Evolutionary conservation across 1,140 invertebrate species (phyloP).

Genomic region (Brachionus plicatilis): DNA sequence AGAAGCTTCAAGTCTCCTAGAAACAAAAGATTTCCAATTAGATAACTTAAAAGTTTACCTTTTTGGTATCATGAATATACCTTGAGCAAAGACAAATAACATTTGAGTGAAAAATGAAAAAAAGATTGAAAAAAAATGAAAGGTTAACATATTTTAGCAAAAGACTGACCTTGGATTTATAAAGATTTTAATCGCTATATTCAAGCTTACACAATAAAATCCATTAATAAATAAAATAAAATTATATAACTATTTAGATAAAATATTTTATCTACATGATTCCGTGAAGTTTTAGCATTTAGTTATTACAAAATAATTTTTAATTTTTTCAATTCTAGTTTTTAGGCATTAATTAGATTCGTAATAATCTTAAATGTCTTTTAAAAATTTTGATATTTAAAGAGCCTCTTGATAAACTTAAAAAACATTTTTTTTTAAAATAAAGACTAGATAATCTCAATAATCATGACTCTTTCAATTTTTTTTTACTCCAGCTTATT

Average conservation of each 20-base stretch:
- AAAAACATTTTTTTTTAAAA: not conserved
- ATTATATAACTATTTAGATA: constrained; percentile 23
- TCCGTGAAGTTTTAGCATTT: not conserved
- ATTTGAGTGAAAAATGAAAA: not conserved
- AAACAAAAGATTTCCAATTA: constrained; percentile 9
- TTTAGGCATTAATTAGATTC: constrained; percentile 7
- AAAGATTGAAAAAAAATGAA: not conserved
- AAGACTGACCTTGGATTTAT: constrained; percentile 23
- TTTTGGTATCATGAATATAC: not conserved
- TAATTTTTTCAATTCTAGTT: not conserved
- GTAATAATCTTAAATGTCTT: constrained; percentile 14
- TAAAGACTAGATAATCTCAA: not conserved
- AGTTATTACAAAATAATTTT: not conserved
- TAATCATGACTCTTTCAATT: not conserved
- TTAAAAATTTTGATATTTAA: constrained; percentile 1
- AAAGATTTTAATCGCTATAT: not conserved
- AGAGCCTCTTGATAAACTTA: not conserved
- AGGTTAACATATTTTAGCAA: constrained; percentile 15
- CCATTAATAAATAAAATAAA: constrained; percentile 1
- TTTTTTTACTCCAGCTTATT: not conserved
- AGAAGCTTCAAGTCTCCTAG: not conserved
- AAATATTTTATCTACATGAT: constrained; percentile 11
- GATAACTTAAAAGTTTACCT: not conserved
- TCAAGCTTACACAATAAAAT: constrained; percentile 8
- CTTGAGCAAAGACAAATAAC: not conserved